phyloP scores from a whole-genome alignment of 2,113 vertebrate genomes.

The Drymodes brunneopygia region DNA sequence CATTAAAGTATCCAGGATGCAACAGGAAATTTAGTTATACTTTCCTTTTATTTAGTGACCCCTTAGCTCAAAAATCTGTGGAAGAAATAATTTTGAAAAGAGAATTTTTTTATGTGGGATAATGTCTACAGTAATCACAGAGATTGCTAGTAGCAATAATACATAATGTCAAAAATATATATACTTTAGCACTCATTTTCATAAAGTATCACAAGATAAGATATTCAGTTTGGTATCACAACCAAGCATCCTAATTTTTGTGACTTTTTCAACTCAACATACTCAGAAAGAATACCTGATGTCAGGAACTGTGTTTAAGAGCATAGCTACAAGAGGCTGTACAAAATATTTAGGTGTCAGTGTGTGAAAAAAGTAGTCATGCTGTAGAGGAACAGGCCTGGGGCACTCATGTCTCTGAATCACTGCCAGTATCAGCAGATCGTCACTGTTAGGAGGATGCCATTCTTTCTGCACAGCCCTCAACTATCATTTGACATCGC shows the following conservation, averaged over 20 bases:
- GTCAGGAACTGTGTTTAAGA: constrained; percentile 2
- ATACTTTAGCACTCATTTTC: not conserved
- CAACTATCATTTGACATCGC: constrained; percentile 61
- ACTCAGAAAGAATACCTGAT: constrained; percentile 25
- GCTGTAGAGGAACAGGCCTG: constrained; percentile 59
- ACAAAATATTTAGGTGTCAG: constrained; percentile 53
- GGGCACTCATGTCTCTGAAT: constrained; percentile 68
- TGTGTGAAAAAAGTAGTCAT: constrained; percentile 9
- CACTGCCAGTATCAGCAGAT: constrained; percentile 63
- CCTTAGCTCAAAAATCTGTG: not conserved
- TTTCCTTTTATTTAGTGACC: not conserved
- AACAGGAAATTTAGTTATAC: not conserved
- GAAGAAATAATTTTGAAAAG: not conserved
- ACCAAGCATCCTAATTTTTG: constrained; percentile 12
- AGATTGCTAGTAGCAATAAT: not conserved
- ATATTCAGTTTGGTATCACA: not conserved
- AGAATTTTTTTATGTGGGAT: not conserved
- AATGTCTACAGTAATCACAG: not conserved
- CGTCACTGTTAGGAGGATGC: constrained; percentile 30
- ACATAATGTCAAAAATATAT: not conserved
- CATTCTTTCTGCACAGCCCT: constrained; percentile 61
- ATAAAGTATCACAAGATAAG: not conserved
- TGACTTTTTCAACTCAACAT: constrained; percentile 31
- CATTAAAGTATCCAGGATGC: not conserved
- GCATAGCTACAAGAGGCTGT: constrained; percentile 28